Evolutionary conservation across 2,113 vertebrate genomes (phyloP).

Genomic region (Abramis brama): DNA sequence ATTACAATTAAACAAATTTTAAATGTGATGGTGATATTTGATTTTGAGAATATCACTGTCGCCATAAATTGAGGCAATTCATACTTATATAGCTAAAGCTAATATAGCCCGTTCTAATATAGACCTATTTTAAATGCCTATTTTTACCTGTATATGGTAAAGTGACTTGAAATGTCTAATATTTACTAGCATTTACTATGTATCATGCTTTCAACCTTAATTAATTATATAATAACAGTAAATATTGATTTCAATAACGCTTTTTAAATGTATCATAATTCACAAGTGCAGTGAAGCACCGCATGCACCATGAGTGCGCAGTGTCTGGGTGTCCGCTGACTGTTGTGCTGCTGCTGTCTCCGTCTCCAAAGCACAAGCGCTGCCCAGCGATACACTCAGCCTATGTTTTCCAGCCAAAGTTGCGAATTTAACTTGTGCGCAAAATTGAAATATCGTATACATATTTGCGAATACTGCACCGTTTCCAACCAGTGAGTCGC

Average conservation of each 20-base stretch:
- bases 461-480: too few relatives aligned
- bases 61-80: background rate
- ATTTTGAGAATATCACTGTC: background rate
- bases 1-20: background rate
- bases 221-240: background rate
- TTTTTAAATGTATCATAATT: too few relatives aligned
- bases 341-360: background rate
- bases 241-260: background rate
- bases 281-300: background rate
- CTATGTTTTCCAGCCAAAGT: too few relatives aligned
- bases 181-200: background rate
- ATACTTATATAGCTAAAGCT: background rate
- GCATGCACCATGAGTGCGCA: slow-evolving; percentile 19
- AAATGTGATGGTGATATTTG: background rate
- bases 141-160: background rate
- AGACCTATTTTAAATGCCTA: too few relatives aligned
- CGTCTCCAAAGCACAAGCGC: background rate
- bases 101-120: background rate
- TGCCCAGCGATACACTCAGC: background rate
- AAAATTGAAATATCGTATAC: too few relatives aligned
- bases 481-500: too few relatives aligned
- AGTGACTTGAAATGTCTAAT: background rate
- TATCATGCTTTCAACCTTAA: background rate
- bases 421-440: too few relatives aligned
- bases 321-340: background rate